These are phyloP conservation scores for Tinea trinotella DNA, from an alignment of 2,888 invertebrate species.

Conservation along the genomic window DNA sequence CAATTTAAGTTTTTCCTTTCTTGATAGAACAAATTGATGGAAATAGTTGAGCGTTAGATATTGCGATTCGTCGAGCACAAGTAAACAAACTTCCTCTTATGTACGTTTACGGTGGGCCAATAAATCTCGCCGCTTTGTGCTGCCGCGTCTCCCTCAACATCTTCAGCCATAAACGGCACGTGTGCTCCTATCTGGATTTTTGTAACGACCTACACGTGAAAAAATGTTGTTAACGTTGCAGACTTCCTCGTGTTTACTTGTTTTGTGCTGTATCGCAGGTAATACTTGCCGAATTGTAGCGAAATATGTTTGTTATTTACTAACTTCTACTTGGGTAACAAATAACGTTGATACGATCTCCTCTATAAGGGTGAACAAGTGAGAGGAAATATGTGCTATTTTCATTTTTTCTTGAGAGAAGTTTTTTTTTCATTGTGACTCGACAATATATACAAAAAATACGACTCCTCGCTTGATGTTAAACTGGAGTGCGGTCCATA, in stretches of 20 bases:
- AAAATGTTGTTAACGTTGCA: slow-evolving; percentile 45
- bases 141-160: slow-evolving; percentile 43
- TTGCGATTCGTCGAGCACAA: slow-evolving; percentile 43
- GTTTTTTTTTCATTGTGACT: too few relatives aligned
- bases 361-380: neutral
- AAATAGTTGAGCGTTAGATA: slow-evolving; percentile 58
- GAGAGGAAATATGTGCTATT: neutral
- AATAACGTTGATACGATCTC: slow-evolving; percentile 4
- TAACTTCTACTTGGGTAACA: neutral
- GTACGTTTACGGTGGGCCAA: slow-evolving; percentile 46
- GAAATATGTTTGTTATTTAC: slow-evolving; percentile 18
- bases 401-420: too few relatives aligned
- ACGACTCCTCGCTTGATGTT: too few relatives aligned
- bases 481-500: too few relatives aligned
- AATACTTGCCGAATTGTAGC: slow-evolving; percentile 29
- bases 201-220: slow-evolving; percentile 49
- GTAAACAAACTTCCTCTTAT: slow-evolving; percentile 52
- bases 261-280: slow-evolving; percentile 30
- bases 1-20: slow-evolving; percentile 62
- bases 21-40: slow-evolving; percentile 53
- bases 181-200: slow-evolving; percentile 52
- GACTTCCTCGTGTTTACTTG: slow-evolving; percentile 38
- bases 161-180: slow-evolving; percentile 57
- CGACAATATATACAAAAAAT: too few relatives aligned
- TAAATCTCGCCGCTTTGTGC: slow-evolving; percentile 56